A percentile compares a stretch with the other conserved stretches of the same genome.
Evolutionary conservation across 92 coral and sea anemone species (phyloP).

Genomic region (Pocillopora meandrina): DNA sequence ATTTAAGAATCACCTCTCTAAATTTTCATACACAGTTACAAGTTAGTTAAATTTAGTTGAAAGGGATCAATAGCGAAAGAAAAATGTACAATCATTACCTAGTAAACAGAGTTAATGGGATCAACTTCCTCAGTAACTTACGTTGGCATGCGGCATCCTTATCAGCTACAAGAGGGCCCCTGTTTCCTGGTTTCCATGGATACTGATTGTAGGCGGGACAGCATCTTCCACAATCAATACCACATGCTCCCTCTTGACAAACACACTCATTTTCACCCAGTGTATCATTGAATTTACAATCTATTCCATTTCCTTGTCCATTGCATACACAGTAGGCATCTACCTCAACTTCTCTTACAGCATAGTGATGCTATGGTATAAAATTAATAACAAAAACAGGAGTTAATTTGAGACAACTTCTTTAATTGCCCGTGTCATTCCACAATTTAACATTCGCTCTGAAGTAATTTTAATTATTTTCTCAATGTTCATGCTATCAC

Average conservation of each 20-base stretch:
- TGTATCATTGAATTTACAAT: slow-evolving; percentile 60
- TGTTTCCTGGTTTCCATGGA: slow-evolving; percentile 81
- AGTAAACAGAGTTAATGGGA: too few relatives aligned
- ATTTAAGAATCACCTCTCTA: background rate
- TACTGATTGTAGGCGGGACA: slow-evolving; percentile 92
- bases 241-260: slow-evolving; percentile 90
- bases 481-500: too few relatives aligned
- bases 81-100: background rate
- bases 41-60: too few relatives aligned
- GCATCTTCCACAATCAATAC: slow-evolving; percentile 76
- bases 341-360: slow-evolving; percentile 80
- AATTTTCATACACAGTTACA: too few relatives aligned
- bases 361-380: slow-evolving; percentile 77
- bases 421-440: too few relatives aligned
- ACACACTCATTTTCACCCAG: slow-evolving; percentile 66
- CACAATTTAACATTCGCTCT: too few relatives aligned
- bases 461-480: too few relatives aligned
- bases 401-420: background rate
- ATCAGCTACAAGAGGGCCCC: slow-evolving; percentile 84
- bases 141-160: slow-evolving; percentile 84
- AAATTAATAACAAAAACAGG: background rate
- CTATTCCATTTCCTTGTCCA: slow-evolving; percentile 84
- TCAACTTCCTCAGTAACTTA: slow-evolving; percentile 20
- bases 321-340: slow-evolving; percentile 80
- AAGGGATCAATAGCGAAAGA: background rate